Conservation (phyloP, 2,797 vertebrate species). For the Paedocypris micromegethes region DNA sequence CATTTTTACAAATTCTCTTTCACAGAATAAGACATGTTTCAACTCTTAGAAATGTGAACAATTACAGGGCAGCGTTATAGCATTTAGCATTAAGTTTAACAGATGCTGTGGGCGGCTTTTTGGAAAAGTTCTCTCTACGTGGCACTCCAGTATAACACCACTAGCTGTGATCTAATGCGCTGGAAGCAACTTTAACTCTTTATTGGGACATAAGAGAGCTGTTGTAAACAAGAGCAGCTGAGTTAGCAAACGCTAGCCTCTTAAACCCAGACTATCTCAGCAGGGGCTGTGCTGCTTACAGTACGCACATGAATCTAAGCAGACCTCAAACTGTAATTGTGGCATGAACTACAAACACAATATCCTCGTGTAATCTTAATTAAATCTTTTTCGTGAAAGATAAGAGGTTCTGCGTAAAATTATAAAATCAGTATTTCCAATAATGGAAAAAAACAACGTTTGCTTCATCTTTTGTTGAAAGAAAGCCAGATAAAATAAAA, state of each 20-base stretch:
- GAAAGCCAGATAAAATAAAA: background rate
- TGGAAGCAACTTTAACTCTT: constrained; percentile 36
- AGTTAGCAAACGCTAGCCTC: constrained; percentile 33
- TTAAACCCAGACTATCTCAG: constrained; percentile 5
- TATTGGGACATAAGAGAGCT: constrained; percentile 30
- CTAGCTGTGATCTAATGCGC: constrained; percentile 24
- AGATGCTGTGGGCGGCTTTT: constrained; percentile 52
- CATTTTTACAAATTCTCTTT: constrained; percentile 17
- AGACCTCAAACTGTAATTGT: constrained; percentile 3
- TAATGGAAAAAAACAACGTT: too few relatives aligned
- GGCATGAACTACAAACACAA: background rate
- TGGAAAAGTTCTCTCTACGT: constrained; percentile 28
- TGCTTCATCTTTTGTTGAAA: background rate
- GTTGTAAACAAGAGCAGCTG: constrained; percentile 45
- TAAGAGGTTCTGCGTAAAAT: background rate
- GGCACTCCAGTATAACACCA: constrained; percentile 27
- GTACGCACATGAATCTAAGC: background rate
- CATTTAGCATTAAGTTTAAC: constrained; percentile 38
- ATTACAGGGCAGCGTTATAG: constrained; percentile 56
- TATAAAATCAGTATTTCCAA: background rate
- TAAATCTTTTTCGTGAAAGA: background rate
- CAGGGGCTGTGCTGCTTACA: constrained; percentile 6
- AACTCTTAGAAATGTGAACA: constrained; percentile 38
- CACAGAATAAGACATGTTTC: constrained; percentile 39
- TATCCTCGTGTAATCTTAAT: constrained; percentile 14